These are phyloP conservation scores for Drosophila lacteicornis DNA, from an alignment of 1,140 invertebrate genomes.

Conservation along the genomic window DNA sequence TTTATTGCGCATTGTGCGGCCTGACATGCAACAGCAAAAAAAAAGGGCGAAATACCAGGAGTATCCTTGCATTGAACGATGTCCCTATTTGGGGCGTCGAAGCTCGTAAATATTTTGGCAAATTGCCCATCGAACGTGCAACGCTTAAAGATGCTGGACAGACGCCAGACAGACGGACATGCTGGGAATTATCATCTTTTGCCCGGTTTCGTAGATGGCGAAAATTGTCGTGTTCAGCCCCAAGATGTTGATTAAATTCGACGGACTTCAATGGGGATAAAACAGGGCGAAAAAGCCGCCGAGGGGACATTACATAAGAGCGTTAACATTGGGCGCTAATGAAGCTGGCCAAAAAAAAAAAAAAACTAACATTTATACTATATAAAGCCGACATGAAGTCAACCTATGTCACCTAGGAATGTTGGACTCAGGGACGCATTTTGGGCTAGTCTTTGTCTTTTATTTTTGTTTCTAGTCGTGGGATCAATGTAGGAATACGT, in stretches of 20 bases:
- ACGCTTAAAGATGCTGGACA: conserved; percentile 34
- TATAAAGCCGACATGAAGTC: conserved; percentile 7
- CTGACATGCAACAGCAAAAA: neutral
- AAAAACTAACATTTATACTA: conserved; percentile 31
- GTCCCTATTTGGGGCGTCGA: conserved; percentile 65
- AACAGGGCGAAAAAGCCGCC: neutral
- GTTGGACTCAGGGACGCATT: conserved; percentile 15
- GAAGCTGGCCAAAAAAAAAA: conserved; percentile 37
- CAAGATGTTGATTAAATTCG: conserved; percentile 69
- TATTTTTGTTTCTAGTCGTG: neutral
- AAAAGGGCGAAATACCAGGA: conserved; percentile 13
- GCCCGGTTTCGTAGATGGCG: conserved; percentile 46
- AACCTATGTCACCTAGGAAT: neutral
- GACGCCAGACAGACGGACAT: neutral
- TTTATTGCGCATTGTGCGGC: conserved; percentile 69
- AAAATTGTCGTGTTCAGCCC: conserved; percentile 46
- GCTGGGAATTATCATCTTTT: conserved; percentile 55
- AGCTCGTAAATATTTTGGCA: conserved; percentile 81
- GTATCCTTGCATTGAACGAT: conserved; percentile 37
- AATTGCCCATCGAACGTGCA: conserved; percentile 70
- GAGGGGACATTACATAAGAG: conserved; percentile 37
- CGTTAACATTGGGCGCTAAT: conserved; percentile 53
- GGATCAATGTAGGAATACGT: conserved; percentile 10
- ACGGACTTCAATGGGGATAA: conserved; percentile 8
- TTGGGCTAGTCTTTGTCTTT: neutral